Evolutionary conservation across 2,888 invertebrate species (phyloP), one percentile per base, ranked within the genome.

Genomic region (Drosophila vallismaia): DNA sequence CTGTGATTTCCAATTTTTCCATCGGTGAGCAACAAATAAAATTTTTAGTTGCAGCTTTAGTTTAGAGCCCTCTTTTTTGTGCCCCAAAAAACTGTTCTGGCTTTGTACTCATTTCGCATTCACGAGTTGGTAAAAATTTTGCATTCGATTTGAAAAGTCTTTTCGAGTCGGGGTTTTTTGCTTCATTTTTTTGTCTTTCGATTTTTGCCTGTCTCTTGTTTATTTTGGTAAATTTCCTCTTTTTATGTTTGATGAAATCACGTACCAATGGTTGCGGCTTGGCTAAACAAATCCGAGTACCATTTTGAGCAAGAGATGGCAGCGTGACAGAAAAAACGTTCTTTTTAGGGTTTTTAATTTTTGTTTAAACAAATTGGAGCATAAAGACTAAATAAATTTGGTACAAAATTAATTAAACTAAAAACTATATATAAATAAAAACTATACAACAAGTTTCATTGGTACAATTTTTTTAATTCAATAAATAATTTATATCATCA

Each of bases 71-170:
- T 36, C 36, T n/a, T n/a, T 36, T n/a, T 36, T 36, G 54, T 4
- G 2, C 54, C 36, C 44, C 44, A 46, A 36, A 36, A 36, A 36
- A 29, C 45, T 33, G 42, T 44, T 59, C 59, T 45, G 45, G 45
- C 38, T 12, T 36, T 54, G 54, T 55, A 56, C 45, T 77, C 80
- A 76, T 85, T 83, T 85, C 75, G 82, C 87, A 84, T 82, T 87
- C 87, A 86, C 87, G 85, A 79, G 85, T 77, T 82, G 86, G 86
- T 82, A 85, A 87, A 87, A 87, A 82, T 85, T 84, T 80, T 85
- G 84, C 86, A 86, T 85, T 85, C 83, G 86, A 85, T 85, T 85
- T 78, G 74, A 79, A 72, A 87, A 85, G 77, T 87, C 83, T 82
- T 85, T 79, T 55, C 62, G 73, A 73, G 78, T 75, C 62, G 26